Conservation (phyloP, 2,113 vertebrate species). For the Tetrao urogallus region DNA sequence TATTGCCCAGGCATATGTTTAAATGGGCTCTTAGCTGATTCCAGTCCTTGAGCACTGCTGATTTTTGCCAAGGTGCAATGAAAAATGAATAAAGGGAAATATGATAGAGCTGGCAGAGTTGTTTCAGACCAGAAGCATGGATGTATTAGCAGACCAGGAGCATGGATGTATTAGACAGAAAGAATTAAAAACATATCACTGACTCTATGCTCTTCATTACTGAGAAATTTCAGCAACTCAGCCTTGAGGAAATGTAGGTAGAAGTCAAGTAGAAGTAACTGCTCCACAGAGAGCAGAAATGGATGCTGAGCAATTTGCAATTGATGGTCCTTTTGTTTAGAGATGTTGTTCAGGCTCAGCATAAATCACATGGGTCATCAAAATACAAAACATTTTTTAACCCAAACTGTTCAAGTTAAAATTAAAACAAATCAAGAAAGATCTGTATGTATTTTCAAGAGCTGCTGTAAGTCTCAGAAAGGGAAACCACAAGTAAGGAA, state of each 20-base stretch:
- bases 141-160: neutral
- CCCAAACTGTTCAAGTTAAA: neutral
- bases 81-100: neutral
- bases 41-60: neutral
- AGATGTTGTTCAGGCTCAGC: neutral
- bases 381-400: neutral
- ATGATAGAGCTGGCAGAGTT: neutral
- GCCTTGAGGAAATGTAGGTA: conserved; percentile 2
- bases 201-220: neutral
- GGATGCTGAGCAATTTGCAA: neutral
- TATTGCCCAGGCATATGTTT: neutral
- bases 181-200: neutral
- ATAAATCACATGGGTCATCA: neutral
- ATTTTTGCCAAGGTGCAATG: neutral
- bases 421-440: neutral
- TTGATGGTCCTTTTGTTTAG: neutral
- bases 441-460: neutral
- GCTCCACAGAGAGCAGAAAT: conserved; percentile 17
- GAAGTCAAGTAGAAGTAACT: neutral
- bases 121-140: neutral
- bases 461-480: neutral
- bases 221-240: neutral
- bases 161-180: neutral
- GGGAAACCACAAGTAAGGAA: neutral
- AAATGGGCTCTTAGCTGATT: neutral